phyloP scores from a whole-genome alignment of 2,888 invertebrate species.

The Pterostichus niger region DNA sequence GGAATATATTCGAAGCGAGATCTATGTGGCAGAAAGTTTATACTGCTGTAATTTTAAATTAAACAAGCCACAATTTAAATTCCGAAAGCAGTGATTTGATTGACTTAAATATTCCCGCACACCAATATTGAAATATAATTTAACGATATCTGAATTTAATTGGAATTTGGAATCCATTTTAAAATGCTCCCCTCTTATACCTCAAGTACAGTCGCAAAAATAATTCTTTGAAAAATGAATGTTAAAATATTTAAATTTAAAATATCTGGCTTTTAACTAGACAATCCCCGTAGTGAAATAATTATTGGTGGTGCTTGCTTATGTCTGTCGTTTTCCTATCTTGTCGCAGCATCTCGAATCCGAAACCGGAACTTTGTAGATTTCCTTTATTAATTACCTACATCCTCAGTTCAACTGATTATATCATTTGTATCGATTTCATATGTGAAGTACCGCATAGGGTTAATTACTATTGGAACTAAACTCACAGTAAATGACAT shows the following conservation, averaged over 20 bases:
- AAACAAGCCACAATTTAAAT: too few relatives aligned
- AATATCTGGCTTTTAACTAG: not conserved
- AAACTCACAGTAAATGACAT: too few relatives aligned
- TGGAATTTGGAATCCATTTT: slow-evolving; percentile 3
- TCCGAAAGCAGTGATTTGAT: too few relatives aligned
- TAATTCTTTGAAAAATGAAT: not conserved
- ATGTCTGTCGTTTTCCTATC: slow-evolving; percentile 24
- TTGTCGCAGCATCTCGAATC: not conserved
- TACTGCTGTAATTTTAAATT: too few relatives aligned
- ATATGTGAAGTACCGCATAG: not conserved
- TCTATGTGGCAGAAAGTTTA: too few relatives aligned
- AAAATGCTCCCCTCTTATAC: not conserved
- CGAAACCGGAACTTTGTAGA: slow-evolving; percentile 26
- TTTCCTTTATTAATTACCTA: slow-evolving; percentile 47
- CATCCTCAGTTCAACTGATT: slow-evolving; percentile 25
- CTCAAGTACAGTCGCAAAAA: not conserved
- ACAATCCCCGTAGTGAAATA: too few relatives aligned
- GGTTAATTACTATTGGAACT: too few relatives aligned
- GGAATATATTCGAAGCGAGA: too few relatives aligned
- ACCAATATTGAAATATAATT: not conserved
- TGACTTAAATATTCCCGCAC: too few relatives aligned
- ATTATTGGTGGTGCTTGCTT: not conserved
- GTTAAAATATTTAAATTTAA: not conserved
- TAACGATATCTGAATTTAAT: slow-evolving; percentile 1
- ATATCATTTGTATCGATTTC: not conserved